Conservation (phyloP, 2,113 vertebrate species). For the Tenrec ecaudatus region DNA sequence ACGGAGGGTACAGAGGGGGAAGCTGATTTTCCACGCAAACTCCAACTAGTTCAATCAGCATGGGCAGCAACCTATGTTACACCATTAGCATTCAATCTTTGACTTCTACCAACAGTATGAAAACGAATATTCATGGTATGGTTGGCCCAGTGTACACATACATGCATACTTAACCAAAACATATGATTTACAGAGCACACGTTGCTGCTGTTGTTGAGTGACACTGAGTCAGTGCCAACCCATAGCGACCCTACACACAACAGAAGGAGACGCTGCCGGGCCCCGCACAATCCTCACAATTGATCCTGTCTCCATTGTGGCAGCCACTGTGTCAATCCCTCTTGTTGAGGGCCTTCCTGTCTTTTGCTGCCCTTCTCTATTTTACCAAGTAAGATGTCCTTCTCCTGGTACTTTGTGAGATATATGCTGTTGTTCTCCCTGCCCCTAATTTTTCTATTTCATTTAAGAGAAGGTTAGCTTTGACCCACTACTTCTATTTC, state of each 20-base stretch:
- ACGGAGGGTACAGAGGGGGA: neutral
- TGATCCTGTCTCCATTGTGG: too few species aligned
- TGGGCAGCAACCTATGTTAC: neutral
- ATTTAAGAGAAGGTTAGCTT: neutral
- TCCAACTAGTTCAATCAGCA: neutral
- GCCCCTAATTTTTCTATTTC: neutral
- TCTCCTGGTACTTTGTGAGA: too few species aligned
- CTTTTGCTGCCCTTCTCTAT: too few species aligned
- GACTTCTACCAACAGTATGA: neutral
- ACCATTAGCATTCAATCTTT: neutral
- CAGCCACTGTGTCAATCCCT: too few species aligned
- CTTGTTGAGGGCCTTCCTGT: too few species aligned
- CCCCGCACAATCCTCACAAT: too few species aligned
- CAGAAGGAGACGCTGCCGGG: too few species aligned
- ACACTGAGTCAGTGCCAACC: too few species aligned
- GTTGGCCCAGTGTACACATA: neutral
- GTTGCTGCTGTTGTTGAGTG: too few species aligned
- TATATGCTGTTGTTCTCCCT: too few species aligned
- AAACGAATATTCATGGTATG: neutral
- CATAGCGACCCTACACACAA: too few species aligned
- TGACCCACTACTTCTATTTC: neutral
- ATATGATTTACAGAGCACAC: conserved; percentile 1
- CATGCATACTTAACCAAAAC: neutral
- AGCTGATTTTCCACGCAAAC: neutral
- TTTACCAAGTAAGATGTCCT: too few species aligned